Base-by-base conservation (phyloP, 2,888 invertebrate species). In the Cantharis lateralis region DNA sequence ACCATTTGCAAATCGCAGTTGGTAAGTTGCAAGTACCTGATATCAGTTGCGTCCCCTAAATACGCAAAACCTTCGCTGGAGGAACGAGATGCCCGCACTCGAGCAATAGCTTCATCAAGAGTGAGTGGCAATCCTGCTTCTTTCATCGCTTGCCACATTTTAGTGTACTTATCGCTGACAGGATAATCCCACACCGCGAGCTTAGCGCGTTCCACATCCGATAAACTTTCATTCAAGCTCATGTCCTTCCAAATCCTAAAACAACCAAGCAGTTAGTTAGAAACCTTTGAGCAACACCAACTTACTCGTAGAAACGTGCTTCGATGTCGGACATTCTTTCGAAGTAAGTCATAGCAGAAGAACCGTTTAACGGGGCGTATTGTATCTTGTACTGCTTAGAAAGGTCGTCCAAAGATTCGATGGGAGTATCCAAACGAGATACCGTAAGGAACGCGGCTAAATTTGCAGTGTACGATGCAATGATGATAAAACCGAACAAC, bases 111-210 rank as follows among this genome's bases (percentile, higher is more conserved):
- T 81, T 95, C 95, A 0, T 95, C 93, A 62, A 95, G 91, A 3
- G 92, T 91, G 28, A 91, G 90, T 0, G 98, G 98, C 11, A 98
- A 91, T 0, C 92, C 93, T 0, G 97, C 95, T 82, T 94, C 93
- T 80, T 88, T 88, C 97, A 98, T 99, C 0, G 96, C 96, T 86
- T 98, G 96, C 96, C 98, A 98, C 95, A 99, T 98, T 89, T 98
- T 99, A 62, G 98, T 98, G 88, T 97, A 99, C 86, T 97, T 98
- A 88, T 99, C 98, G 84, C 97, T 97, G 0, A 99, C 98, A 0
- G 99, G 99, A 87, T 99, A 99, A 87, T 99, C 98, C 98, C 98
- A 99, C 0, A 99, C 99, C 0, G 99, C 98, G 15, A 98, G 88
- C 87, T 98, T 96, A 0, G 98, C 96, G 28, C 98, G 90, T 85